phyloP scores from a whole-genome alignment of 2,113 vertebrate genomes.

The Hippocampus comes region DNA sequence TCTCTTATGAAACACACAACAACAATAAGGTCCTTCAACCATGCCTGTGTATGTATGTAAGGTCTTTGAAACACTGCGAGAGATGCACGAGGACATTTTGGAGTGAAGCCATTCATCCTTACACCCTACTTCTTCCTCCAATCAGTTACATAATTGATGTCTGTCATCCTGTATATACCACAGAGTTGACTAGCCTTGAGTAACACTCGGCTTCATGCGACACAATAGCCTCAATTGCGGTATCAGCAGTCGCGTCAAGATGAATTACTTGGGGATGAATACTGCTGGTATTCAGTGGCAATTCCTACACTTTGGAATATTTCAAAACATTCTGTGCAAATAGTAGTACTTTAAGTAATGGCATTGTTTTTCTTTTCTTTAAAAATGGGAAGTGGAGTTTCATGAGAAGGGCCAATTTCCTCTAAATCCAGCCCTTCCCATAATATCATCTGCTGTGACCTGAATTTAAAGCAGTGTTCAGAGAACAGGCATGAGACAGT shows the following conservation, averaged over 20 bases:
- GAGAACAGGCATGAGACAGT: background rate
- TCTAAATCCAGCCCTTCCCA: slow-evolving; percentile 14
- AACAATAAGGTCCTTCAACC: slow-evolving; percentile 17
- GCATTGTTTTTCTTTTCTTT: background rate
- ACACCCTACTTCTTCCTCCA: slow-evolving; percentile 33
- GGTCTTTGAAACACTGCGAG: slow-evolving; percentile 47
- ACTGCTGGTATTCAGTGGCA: background rate
- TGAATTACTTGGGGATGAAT: background rate
- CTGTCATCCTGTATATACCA: slow-evolving; percentile 24
- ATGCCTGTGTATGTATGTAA: slow-evolving; percentile 29
- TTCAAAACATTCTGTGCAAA: background rate
- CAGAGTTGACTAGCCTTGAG: slow-evolving; percentile 1
- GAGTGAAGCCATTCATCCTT: slow-evolving; percentile 36
- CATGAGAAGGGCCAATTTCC: slow-evolving; percentile 24
- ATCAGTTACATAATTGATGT: slow-evolving; percentile 39
- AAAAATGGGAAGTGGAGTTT: slow-evolving; percentile 18
- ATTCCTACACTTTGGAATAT: background rate
- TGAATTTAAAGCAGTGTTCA: background rate
- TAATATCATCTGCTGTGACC: slow-evolving; percentile 11
- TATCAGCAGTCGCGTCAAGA: background rate
- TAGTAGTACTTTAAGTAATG: background rate
- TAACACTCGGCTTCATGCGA: slow-evolving; percentile 1
- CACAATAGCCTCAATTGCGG: background rate
- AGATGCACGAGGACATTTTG: slow-evolving; percentile 40
- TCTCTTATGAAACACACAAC: slow-evolving; percentile 15